A percentile compares a stretch with the other conserved stretches of the same genome.
phyloP scores from a whole-genome alignment of 2,888 invertebrate genomes.

The Torymus texanus region DNA sequence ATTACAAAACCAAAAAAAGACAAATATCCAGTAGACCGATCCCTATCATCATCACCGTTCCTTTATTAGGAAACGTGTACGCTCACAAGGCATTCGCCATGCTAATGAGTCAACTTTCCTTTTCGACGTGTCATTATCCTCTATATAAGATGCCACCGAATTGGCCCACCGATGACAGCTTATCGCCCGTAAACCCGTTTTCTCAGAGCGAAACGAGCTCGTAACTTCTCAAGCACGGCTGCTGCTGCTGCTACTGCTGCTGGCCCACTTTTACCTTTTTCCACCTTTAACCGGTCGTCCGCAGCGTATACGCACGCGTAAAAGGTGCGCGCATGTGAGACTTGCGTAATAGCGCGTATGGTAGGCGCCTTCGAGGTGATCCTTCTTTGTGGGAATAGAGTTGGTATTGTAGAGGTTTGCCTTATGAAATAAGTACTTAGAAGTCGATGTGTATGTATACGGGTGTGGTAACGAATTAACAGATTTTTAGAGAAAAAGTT shows the following conservation, averaged over 20 bases:
- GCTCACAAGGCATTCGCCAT: no score
- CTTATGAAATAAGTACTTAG: no score
- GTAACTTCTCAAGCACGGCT: constrained; percentile 11
- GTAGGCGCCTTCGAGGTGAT: background rate
- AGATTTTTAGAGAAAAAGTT: no score
- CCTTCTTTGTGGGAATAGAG: constrained; percentile 7
- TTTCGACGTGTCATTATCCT: constrained; percentile 8
- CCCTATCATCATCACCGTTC: no score
- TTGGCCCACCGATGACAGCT: background rate
- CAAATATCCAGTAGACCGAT: background rate
- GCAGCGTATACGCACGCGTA: background rate
- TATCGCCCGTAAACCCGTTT: background rate
- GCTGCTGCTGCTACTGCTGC: constrained; percentile 33
- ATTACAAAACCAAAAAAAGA: constrained; percentile 1
- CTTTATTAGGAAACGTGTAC: no score
- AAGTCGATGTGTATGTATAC: no score
- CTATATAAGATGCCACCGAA: background rate
- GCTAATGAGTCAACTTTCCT: constrained; percentile 9
- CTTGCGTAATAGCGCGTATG: constrained; percentile 10
- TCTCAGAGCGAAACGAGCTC: constrained; percentile 11
- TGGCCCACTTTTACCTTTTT: constrained; percentile 64
- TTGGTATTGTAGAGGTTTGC: no score
- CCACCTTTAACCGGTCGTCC: constrained; percentile 32
- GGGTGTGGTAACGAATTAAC: no score
- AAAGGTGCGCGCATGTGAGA: no score